Evolutionary conservation across 1,140 invertebrate species (phyloP), one percentile per base, ranked within the genome.

Genomic region (Eriosoma lanigerum): DNA sequence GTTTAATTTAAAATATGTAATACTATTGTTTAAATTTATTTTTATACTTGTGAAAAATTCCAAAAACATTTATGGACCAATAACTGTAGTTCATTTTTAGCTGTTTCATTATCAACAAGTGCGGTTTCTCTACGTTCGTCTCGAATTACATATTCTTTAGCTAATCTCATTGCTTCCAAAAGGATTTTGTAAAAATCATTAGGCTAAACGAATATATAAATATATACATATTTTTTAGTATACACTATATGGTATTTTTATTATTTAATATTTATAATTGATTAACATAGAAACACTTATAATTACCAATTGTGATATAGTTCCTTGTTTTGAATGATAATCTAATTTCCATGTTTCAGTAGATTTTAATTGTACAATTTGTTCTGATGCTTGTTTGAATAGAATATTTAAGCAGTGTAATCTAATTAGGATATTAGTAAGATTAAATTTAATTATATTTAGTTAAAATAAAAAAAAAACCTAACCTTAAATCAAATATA

Each of bases 271-370:
- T n/a, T 38, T 38, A 38, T 38, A 38, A 38, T 38, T 38, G 3
- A 38, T 4, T 8, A 38, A 38, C 3, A 52, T 32, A 52, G 17
- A 52, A 19, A 72, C 8, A 38, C 19, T 70, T 19, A 10, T 44
- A 86, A 86, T 88, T 87, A 95, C 93, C 85, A 96, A 87, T 85
- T 93, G 90, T 13, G 95, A 96, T 52, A 94, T 91, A 46, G 93
- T 93, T 29, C 92, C 93, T 84, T 92, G 90, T 83, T 92, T 90
- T 82, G 93, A 92, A 84, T 92, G 91, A 81, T 94, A 92, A 82
- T 95, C 92, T 73, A 96, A 90, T 83, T 91, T 89, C 96, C 96
- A 98, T 0, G 90, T 93, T 87, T 98, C 96, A 83, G 92, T 91
- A 56, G 89, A 90, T 68, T 90, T 88, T 3, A 98, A 87, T n/a